Base-by-base conservation (phyloP, 2,797 vertebrate species). In the Coracias cyanogaster region DNA sequence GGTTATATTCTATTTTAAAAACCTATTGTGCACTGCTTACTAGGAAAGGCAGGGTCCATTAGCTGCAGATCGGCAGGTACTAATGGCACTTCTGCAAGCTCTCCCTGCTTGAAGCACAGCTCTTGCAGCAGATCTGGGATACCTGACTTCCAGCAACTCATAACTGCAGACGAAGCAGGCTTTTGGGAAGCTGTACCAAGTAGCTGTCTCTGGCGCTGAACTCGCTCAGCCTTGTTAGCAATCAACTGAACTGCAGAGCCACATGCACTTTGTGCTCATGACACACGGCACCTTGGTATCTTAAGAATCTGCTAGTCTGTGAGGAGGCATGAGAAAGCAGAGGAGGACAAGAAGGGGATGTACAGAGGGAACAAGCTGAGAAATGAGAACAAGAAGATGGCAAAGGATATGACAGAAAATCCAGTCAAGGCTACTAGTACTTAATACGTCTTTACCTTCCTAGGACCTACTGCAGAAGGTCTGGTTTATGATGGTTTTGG, bases 81-180 rank as follows among this genome's bases (percentile, higher is more conserved):
- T 55, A 83, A 81, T 22, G 37, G 35, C 28, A 31, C 4, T 25
- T 43, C 60, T 73, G 57, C 39, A 58, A 64, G 29, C 29, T 60
- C 55, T 62, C 58, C 33, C 55, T 51, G 12, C 33, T 4, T 46
- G 12, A 80, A 93, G 39, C 1, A 1, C 33, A 51, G 39, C 0
- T 1, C 19, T 49, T 69, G 55, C 1, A 0, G 16, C 58, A 79
- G 28, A 51, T 0, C 0, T 7, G 43, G 54, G 31, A 69, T 9
- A 70, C 12, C 15, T 0, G 0, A 18, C 49, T 81, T 83, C 48
- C 48, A 41, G 51, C 10, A 37, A 14, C 6, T 33, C 7, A 0
- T 46, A 73, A 67, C 35, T 48, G 37, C 51, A 84, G 61, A 22
- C 24, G 28, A 69, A 19, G 19, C 41, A 49, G 45, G 52, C 11